Base-by-base conservation (phyloP, 2,888 invertebrate genomes). In the Latheticus oryzae region DNA sequence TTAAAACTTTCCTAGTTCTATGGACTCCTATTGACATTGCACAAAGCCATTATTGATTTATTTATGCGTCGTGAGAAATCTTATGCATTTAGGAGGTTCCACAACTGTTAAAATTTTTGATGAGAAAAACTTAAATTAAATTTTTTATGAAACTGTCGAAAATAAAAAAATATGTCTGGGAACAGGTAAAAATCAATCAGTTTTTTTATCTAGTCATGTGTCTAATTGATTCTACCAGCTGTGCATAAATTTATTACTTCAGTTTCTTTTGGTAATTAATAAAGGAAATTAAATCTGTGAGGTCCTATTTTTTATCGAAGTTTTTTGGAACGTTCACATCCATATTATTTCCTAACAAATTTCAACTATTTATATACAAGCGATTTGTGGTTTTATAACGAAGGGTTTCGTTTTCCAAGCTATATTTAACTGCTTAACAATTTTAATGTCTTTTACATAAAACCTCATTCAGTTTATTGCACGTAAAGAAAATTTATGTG, bases 161-260 rank as follows among this genome's bases (percentile, higher is more conserved):
- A n/a, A n/a, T n/a, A n/a, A n/a, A n/a, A n/a, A n/a, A n/a, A n/a
- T n/a, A n/a, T n/a, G n/a, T n/a, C n/a, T n/a, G n/a, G n/a, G n/a
- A n/a, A n/a, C 61, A 65, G 62, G 65, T 65, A 65, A 59, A 58
- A 65, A 58, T 60, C 63, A 58, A 61, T 63, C 63, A 63, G 32
- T 57, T 64, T 63, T n/a, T 63, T 62, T 62, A 58, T 38, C 55
- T 15, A 56, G 61, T 54, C 65, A 63, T 64, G 40, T 64, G 62
- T 52, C 52, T 56, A 60, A 63, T 62, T 59, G 62, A 65, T 65
- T 50, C 50, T 51, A 61, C 43, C 60, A 63, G 58, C 63, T 62
- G 62, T 64, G 50, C 37, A 48, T 28, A 15, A 48, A 55, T 55
- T 48, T 48, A 55, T 55, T 28, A 48, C 40, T 30, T 23, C 15